Conservation (phyloP, 2,888 invertebrate species). For the Hirtodrosophila alboralis region DNA sequence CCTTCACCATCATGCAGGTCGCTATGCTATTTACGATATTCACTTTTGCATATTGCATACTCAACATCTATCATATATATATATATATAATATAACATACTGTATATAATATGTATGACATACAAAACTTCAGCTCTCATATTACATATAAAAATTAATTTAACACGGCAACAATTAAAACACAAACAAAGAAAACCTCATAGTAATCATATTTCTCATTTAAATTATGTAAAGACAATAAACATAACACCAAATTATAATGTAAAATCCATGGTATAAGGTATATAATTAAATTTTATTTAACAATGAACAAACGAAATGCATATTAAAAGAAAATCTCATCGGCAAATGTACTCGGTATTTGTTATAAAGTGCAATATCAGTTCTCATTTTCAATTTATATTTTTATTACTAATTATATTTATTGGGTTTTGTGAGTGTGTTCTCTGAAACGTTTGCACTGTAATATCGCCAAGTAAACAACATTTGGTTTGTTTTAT, state of each 20-base stretch:
- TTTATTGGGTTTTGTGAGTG: slow-evolving; percentile 4
- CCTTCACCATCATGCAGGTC: slow-evolving; percentile 92
- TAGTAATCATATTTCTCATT: slow-evolving; percentile 43
- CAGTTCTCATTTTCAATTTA: slow-evolving; percentile 21
- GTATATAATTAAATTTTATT: slow-evolving; percentile 30
- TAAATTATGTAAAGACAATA: slow-evolving; percentile 41
- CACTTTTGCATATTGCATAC: too few relatives aligned
- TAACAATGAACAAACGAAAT: slow-evolving; percentile 18
- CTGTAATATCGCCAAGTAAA: background rate
- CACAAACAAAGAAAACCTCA: too few relatives aligned
- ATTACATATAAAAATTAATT: slow-evolving; percentile 49
- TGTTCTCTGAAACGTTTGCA: background rate
- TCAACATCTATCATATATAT: slow-evolving; percentile 2
- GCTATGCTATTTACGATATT: slow-evolving; percentile 65
- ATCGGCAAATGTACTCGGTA: slow-evolving; percentile 6
- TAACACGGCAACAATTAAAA: slow-evolving; percentile 47
- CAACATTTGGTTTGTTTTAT: background rate
- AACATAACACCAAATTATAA: slow-evolving; percentile 18
- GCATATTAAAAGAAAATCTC: slow-evolving; percentile 14
- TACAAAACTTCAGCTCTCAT: slow-evolving; percentile 29
- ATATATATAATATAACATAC: slow-evolving; percentile 24
- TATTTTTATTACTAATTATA: slow-evolving; percentile 7
- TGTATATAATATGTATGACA: slow-evolving; percentile 14
- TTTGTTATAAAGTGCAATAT: slow-evolving; percentile 12
- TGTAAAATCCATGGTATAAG: slow-evolving; percentile 24